Percentiles rank a stretch among this genome's conserved stretches.
These are phyloP conservation scores for Neostethus bicornis DNA, from an alignment of 2,797 vertebrate genomes.

Conservation along the genomic window DNA sequence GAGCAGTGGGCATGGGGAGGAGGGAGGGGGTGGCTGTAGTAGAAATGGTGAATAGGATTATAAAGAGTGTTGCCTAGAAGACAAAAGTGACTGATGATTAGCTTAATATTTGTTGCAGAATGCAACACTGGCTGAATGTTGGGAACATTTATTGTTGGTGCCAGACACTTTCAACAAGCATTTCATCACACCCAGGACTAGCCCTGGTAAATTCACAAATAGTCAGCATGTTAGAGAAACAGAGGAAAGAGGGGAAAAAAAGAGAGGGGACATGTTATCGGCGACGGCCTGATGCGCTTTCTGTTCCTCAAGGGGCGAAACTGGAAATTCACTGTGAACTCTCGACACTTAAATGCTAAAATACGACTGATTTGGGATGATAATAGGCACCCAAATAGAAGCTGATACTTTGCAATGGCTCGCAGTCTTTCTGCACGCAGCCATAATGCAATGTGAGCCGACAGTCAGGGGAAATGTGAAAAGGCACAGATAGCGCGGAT, in stretches of 20 bases:
- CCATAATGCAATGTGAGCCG: slow-evolving; percentile 81
- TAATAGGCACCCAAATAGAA: slow-evolving; percentile 83
- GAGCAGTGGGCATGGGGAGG: slow-evolving; percentile 51
- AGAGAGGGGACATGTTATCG: slow-evolving; percentile 60
- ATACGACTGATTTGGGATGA: slow-evolving; percentile 83
- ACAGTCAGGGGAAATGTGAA: slow-evolving; percentile 66
- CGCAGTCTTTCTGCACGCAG: slow-evolving; percentile 70
- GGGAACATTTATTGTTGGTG: slow-evolving; percentile 84
- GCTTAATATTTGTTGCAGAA: slow-evolving; percentile 86
- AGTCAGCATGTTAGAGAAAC: slow-evolving; percentile 57
- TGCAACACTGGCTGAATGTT: slow-evolving; percentile 80
- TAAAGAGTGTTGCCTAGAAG: slow-evolving; percentile 83
- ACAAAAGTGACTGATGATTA: slow-evolving; percentile 87
- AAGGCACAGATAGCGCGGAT: slow-evolving; percentile 69
- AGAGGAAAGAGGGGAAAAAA: slow-evolving; percentile 10
- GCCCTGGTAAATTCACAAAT: slow-evolving; percentile 72
- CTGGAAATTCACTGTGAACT: slow-evolving; percentile 78
- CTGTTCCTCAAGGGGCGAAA: slow-evolving; percentile 74
- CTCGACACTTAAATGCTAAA: slow-evolving; percentile 85
- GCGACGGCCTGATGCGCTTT: slow-evolving; percentile 71
- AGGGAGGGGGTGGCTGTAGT: slow-evolving; percentile 52
- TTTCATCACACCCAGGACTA: slow-evolving; percentile 71
- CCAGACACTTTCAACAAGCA: slow-evolving; percentile 74
- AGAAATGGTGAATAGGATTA: slow-evolving; percentile 85
- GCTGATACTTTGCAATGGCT: slow-evolving; percentile 80